Evolutionary conservation across 1,140 invertebrate species (phyloP), one percentile per base, ranked within the genome.

Genomic region (Drosophila navojoa): DNA sequence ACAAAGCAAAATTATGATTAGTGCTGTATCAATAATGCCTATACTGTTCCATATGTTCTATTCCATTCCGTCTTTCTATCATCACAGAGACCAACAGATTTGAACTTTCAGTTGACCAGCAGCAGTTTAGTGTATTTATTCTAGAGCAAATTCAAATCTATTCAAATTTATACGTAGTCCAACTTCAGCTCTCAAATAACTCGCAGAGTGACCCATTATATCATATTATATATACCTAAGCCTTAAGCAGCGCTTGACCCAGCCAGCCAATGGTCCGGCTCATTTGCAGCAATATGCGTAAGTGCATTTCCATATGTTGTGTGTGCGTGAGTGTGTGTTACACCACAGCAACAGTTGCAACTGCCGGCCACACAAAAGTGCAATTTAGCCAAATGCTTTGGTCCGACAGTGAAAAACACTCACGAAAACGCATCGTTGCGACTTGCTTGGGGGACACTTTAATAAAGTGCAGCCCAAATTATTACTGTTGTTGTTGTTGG

Each of bases 381-480:
- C 77, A 79, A 67, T 73, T 73, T 61, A 54, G 49, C 29, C 64
- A 73, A 73, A 73, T 73, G 64, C 57, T 15, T 68, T 64, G 63
- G 77, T 47, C 70, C 63, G 70, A 66, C 76, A 77, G 73, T 86
- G 81, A 77, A 81, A 71, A 86, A 70, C 81, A 86, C 81, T 86
- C 74, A 44, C 59, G 50, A 52, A 50, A 60, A 57, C 4, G 44
- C 54, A 70, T 32, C 25, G 47, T 55, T 44, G 44, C 27, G 58
- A 16, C 13, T 42, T 49, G 64, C 35, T 32, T 38, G 25, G 27
- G 49, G 47, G 54, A 55, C 69, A 78, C 80, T 82, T 81, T 79
- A 78, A 63, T 87, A 76, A 85, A 85, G 81, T 87, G 81, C 82
- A 85, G 79, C 49, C 75, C 75, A 78, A 87, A 85, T 81, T 78